A percentile compares a stretch with the other conserved stretches of the same genome.
phyloP scores from a whole-genome alignment of 2,113 vertebrate genomes.

The Ibidorhyncha struthersii region DNA sequence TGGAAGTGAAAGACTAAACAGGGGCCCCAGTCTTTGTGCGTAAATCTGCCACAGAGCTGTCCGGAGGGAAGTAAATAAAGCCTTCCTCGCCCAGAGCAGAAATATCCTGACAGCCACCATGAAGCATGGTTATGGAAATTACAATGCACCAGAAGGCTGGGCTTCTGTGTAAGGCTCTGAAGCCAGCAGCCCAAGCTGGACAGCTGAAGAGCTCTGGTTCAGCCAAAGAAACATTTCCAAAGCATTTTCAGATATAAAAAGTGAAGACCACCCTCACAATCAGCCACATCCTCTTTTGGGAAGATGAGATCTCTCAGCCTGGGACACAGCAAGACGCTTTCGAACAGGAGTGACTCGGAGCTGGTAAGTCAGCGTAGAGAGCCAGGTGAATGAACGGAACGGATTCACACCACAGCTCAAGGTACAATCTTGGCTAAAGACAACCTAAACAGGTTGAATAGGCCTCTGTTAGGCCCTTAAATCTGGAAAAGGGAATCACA shows the following conservation, averaged over 20 bases:
- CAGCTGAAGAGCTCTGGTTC: background rate
- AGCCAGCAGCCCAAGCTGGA: background rate
- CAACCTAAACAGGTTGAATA: background rate
- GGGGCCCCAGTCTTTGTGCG: background rate
- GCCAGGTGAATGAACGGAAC: background rate
- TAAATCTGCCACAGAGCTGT: background rate
- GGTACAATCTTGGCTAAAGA: background rate
- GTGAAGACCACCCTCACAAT: background rate
- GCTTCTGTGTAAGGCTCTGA: background rate
- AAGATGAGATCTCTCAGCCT: background rate
- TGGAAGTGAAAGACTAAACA: background rate
- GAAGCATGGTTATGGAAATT: fast-evolving
- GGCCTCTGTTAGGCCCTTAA: background rate
- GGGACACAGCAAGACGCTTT: background rate
- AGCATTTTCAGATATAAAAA: background rate
- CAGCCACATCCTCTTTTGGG: background rate
- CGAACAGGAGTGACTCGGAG: background rate
- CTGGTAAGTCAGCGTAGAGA: background rate
- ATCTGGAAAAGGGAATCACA: background rate
- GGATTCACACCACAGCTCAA: background rate
- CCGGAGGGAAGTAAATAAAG: background rate
- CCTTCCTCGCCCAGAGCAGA: background rate
- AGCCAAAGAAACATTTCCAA: background rate
- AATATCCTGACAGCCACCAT: background rate
- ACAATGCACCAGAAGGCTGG: background rate